Evolutionary conservation across 2,888 invertebrate genomes (phyloP).

Genomic region (Cyaniris semiargus): DNA sequence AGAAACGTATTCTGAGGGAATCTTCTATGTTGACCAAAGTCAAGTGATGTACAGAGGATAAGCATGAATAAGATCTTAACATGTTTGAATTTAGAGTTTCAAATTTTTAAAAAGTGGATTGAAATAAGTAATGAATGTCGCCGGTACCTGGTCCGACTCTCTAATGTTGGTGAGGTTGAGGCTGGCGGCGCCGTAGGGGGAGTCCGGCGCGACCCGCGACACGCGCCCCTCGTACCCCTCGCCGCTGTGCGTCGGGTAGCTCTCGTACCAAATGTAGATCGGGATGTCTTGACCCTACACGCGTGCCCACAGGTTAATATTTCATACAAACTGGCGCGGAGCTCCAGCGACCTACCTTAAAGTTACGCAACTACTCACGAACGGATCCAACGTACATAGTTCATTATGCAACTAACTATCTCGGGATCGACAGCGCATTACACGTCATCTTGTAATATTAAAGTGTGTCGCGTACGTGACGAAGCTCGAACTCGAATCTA

Average conservation of each 20-base stretch:
- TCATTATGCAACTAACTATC: slow-evolving; percentile 34
- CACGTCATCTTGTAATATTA: slow-evolving; percentile 38
- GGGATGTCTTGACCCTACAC: slow-evolving; percentile 96
- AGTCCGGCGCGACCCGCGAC: slow-evolving; percentile 92
- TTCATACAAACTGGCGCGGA: slow-evolving; percentile 50
- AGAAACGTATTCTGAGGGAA: not conserved
- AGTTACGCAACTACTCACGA: slow-evolving; percentile 40
- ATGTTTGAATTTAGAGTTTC: too few species aligned
- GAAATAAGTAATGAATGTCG: not conserved
- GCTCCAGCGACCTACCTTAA: slow-evolving; percentile 36
- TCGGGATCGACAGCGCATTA: slow-evolving; percentile 35
- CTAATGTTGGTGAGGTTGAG: slow-evolving; percentile 97
- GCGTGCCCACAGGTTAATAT: slow-evolving; percentile 51
- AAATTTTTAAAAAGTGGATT: too few species aligned
- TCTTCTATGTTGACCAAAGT: not conserved
- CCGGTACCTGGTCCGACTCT: slow-evolving; percentile 88
- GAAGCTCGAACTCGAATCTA: slow-evolving; percentile 36
- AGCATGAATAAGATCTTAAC: too few species aligned
- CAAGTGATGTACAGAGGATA: not conserved
- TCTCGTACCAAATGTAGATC: slow-evolving; percentile 99
- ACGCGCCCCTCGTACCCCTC: slow-evolving; percentile 96
- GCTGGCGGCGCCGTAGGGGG: slow-evolving; percentile 94
- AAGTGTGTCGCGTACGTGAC: slow-evolving; percentile 36
- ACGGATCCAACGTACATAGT: slow-evolving; percentile 34
- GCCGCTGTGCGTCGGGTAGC: slow-evolving; percentile 97